A percentile compares a stretch with the other conserved stretches of the same genome.
Evolutionary conservation across 2,888 invertebrate species (phyloP).

Genomic region (Drosophila cognata): DNA sequence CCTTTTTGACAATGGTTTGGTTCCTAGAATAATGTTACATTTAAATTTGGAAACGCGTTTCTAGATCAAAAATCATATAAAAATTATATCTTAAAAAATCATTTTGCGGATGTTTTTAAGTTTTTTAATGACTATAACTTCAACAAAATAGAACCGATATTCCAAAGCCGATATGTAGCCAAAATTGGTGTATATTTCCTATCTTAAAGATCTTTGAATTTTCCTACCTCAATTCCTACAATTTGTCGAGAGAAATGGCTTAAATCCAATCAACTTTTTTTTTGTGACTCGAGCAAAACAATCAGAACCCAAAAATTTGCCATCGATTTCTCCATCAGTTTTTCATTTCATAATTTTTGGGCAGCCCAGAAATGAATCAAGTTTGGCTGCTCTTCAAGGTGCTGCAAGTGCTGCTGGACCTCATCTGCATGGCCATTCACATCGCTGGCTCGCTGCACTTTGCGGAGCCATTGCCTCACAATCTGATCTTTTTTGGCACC

Average conservation of each 20-base stretch:
- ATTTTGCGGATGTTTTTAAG: not conserved
- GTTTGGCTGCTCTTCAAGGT: slow-evolving; percentile 62
- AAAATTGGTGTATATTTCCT: not conserved
- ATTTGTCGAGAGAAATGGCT: not conserved
- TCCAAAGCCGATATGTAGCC: not conserved
- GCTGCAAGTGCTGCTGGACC: slow-evolving; percentile 34
- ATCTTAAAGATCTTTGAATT: not conserved
- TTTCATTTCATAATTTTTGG: not conserved
- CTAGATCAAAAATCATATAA: not conserved
- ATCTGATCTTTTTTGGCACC: slow-evolving; percentile 70
- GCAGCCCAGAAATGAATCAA: slow-evolving; percentile 59
- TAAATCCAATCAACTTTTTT: not conserved
- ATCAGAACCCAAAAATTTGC: not conserved
- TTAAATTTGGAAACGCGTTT: not conserved
- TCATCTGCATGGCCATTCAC: slow-evolving; percentile 50
- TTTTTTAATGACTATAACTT: no score
- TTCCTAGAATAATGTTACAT: no score
- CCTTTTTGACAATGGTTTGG: no score
- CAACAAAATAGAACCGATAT: not conserved
- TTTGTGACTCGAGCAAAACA: not conserved
- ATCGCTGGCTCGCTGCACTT: slow-evolving; percentile 47
- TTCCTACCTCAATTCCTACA: no score
- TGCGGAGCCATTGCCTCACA: slow-evolving; percentile 64
- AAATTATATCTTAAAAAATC: not conserved
- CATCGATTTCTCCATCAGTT: not conserved